Conservation (phyloP, 2,113 vertebrate species). For the Delphinus delphis region DNA sequence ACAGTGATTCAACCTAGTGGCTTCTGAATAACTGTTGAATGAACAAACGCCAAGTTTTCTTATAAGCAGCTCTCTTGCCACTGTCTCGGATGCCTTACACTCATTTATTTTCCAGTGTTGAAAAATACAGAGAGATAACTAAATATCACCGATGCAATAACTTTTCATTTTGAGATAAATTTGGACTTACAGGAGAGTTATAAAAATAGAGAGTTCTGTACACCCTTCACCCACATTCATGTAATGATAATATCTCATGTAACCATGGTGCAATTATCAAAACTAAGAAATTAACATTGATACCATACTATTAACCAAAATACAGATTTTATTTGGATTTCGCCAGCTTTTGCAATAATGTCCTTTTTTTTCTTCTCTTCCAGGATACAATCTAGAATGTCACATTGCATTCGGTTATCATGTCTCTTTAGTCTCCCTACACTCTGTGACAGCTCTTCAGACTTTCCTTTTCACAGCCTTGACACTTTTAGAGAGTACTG, state of each 20-base stretch:
- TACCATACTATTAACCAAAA: not conserved
- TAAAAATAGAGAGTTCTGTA: not conserved
- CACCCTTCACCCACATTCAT: not conserved
- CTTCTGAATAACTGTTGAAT: not conserved
- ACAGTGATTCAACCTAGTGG: not conserved
- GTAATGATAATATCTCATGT: not conserved
- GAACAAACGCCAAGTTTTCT: conserved; percentile 18
- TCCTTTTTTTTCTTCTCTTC: not conserved
- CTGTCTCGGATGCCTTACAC: not conserved
- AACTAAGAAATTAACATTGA: not conserved
- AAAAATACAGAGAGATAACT: not conserved
- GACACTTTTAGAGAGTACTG: not conserved
- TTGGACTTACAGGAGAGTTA: not conserved
- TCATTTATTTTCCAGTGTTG: not conserved
- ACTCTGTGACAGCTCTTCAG: not conserved
- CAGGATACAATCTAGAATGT: not conserved
- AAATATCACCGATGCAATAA: not conserved
- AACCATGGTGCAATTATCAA: not conserved
- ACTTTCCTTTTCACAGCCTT: not conserved
- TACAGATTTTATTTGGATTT: not conserved
- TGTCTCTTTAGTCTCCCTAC: not conserved
- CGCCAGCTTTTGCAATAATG: not conserved
- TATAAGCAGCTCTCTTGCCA: not conserved
- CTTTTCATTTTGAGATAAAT: not conserved
- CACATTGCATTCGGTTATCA: not conserved